A percentile compares a stretch with the other conserved stretches of the same genome.
Evolutionary conservation across 1,140 invertebrate genomes (phyloP).

Genomic region (Panagrolaimus sp.): DNA sequence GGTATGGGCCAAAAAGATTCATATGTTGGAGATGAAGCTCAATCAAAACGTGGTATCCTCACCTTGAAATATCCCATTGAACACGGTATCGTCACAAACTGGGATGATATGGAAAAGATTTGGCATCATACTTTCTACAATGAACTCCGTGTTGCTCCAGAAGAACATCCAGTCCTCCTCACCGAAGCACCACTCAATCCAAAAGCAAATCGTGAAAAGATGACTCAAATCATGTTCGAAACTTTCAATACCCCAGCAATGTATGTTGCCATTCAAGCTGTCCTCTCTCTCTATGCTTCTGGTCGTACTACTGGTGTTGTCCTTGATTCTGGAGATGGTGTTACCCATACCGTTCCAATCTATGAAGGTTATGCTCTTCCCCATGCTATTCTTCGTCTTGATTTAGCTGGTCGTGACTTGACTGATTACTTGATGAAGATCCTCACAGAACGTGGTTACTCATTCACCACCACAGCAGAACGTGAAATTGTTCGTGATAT

Average conservation of each 20-base stretch:
- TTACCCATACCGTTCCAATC: conserved; percentile 58
- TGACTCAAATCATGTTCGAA: conserved; percentile 70
- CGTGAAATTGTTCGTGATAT: conserved; percentile 80
- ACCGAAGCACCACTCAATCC: conserved; percentile 87
- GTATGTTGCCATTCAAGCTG: conserved; percentile 61
- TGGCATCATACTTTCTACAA: conserved; percentile 95
- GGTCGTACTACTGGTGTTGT: conserved; percentile 59
- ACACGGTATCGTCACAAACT: conserved; percentile 87
- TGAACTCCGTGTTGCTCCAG: conserved; percentile 84
- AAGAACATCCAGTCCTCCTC: conserved; percentile 83
- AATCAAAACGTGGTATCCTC: conserved; percentile 82
- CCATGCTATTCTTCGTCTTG: conserved; percentile 51
- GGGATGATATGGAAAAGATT: conserved; percentile 95
- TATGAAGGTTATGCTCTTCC: conserved; percentile 53
- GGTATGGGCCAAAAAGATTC: conserved; percentile 96
- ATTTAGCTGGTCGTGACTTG: conserved; percentile 52
- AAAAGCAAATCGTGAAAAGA: conserved; percentile 84
- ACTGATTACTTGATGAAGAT: conserved; percentile 50
- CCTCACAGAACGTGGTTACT: conserved; percentile 55
- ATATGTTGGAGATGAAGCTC: conserved; percentile 93
- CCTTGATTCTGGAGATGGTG: conserved; percentile 59
- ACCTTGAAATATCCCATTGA: conserved; percentile 92
- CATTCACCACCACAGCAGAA: conserved; percentile 68
- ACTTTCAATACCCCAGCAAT: conserved; percentile 61
- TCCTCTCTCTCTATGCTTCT: conserved; percentile 60